Evolutionary conservation across 1,140 invertebrate genomes (phyloP), one percentile per base, ranked within the genome.

Genomic region (Anastrepha ludens): DNA sequence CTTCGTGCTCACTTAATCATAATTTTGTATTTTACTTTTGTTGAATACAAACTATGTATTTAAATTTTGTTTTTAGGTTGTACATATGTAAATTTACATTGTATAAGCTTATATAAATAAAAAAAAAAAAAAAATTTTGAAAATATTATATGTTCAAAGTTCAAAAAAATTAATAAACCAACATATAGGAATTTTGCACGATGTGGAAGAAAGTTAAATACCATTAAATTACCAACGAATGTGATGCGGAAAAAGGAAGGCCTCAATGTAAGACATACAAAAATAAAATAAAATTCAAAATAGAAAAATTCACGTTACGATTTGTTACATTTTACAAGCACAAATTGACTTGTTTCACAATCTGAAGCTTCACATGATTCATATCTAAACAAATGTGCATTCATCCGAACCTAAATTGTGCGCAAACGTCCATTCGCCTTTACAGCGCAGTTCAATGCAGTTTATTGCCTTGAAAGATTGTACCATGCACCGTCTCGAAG

Each of bases 221-320:
- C n/a, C 47, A 58, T 50, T 17, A 81, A 50, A 81, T 58, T 81
- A 55, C 7, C 17, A 81, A 81, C n/a, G 20, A 81, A 81, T 17
- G 47, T 81, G 8, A 50, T 55, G 74, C 74, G 74, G 74, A 81
- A 81, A 74, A 81, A 81, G 74, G 74, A 81, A 81, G 74, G 13
- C 41, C 50, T 55, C 11, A 81, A 81, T 47, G n/a, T 17, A 20
- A 81, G n/a, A 55, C 8, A 55, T 81, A 15, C 17, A 55, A 20
- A 81, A 81, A 20, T 7, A 55, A 81, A 47, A 74, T 6, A 29
- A 29, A 29, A 29, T 29, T 29, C 11, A 74, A 74, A 44, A 47
- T 50, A 1, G 44, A 17, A 74, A 74, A 74, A 17, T 47, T 74
- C 41, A 1, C 67, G 39, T 41, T 0, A 47, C 29, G 44, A 81